Conservation (phyloP, 2,113 vertebrate genomes). For the Microcebus lehilahytsara region DNA sequence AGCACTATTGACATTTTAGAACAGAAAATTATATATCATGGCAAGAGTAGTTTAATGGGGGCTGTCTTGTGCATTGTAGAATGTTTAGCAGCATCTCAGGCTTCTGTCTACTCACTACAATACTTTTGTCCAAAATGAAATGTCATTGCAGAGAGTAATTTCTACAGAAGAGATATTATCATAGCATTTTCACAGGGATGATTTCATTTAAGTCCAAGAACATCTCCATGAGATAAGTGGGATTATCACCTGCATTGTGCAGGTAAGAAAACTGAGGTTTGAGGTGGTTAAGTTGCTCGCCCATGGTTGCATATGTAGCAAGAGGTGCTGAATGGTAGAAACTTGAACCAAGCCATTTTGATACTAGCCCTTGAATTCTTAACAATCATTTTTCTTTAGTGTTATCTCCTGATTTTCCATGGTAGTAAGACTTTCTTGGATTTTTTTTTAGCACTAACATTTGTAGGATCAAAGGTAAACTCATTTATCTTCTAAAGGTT, state of each 20-base stretch:
- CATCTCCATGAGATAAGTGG: not conserved
- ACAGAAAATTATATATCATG: not conserved
- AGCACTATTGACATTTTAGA: not conserved
- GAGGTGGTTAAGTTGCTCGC: not conserved
- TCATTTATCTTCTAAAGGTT: too few relatives aligned
- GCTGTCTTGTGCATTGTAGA: not conserved
- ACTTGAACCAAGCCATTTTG: not conserved
- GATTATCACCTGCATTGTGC: not conserved
- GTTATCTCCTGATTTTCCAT: not conserved
- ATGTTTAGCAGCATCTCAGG: not conserved
- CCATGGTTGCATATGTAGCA: not conserved
- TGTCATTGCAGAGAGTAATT: not conserved
- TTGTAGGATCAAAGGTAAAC: too few relatives aligned
- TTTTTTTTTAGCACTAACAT: not conserved
- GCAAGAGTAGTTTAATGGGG: fast-evolving
- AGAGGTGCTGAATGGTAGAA: not conserved
- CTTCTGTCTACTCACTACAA: not conserved
- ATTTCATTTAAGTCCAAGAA: not conserved
- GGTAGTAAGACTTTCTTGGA: not conserved
- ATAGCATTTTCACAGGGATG: not conserved
- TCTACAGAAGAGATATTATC: not conserved
- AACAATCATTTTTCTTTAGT: not conserved
- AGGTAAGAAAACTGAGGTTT: not conserved
- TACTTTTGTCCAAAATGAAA: not conserved
- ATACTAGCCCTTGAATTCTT: not conserved